Evolutionary conservation across 2,113 vertebrate species (phyloP).

Genomic region (Nestor notabilis): DNA sequence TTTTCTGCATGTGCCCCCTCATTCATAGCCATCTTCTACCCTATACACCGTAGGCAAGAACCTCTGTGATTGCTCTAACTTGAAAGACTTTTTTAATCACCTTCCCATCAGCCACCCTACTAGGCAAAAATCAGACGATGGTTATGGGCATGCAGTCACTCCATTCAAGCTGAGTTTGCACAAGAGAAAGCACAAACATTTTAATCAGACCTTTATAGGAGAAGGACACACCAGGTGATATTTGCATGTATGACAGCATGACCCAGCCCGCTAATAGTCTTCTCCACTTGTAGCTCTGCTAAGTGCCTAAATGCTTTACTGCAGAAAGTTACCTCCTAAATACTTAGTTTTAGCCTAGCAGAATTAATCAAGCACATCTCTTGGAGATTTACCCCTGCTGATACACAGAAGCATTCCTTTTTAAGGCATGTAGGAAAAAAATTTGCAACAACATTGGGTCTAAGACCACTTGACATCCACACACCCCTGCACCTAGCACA

Average conservation of each 20-base stretch:
- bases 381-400: background rate
- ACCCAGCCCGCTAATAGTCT: background rate
- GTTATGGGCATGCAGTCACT: no score
- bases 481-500: accelerated
- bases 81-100: accelerated
- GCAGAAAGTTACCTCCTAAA: background rate
- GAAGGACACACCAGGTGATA: background rate
- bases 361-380: background rate
- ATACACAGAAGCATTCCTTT: background rate
- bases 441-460: accelerated
- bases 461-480: background rate
- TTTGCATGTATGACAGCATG: accelerated
- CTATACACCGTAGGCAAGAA: accelerated
- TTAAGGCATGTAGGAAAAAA: background rate
- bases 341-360: background rate
- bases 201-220: no score
- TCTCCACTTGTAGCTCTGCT: background rate
- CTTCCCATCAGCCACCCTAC: background rate
- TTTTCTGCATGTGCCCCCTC: accelerated
- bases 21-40: background rate
- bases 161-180: background rate
- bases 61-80: background rate
- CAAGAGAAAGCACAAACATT: background rate
- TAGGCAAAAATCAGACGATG: background rate
- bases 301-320: background rate